Evolutionary conservation across 2,113 vertebrate species (phyloP).

Genomic region (Aix galericulata): DNA sequence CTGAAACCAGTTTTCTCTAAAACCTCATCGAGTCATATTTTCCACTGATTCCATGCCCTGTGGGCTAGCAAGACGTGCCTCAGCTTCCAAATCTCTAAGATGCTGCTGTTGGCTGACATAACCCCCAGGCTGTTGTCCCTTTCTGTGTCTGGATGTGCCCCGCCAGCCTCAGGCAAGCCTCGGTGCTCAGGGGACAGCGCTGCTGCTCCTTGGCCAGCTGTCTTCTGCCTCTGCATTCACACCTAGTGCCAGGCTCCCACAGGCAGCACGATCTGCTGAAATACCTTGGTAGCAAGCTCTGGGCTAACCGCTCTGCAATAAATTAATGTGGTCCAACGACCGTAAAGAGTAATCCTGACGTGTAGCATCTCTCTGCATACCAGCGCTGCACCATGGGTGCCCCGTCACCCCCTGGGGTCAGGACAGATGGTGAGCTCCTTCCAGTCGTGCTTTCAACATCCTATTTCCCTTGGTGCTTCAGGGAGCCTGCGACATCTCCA

Average conservation of each 20-base stretch:
- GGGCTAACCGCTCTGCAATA: neutral
- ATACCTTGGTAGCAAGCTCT: neutral
- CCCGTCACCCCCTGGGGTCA: neutral
- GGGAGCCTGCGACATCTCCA: neutral
- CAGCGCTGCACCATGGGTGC: neutral
- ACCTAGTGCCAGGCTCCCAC: neutral
- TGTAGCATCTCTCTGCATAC: rapidly evolving
- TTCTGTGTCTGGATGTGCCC: neutral
- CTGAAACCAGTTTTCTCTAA: neutral
- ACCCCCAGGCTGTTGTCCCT: neutral
- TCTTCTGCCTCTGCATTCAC: neutral
- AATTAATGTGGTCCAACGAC: neutral
- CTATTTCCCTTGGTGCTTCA: neutral
- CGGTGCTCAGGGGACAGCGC: rapidly evolving
- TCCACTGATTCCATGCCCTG: neutral
- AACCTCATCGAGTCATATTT: neutral
- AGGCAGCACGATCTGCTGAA: neutral
- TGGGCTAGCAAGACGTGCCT: neutral
- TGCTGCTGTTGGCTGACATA: neutral
- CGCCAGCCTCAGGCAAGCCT: neutral
- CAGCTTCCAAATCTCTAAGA: neutral
- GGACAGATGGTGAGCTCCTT: neutral
- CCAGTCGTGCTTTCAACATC: neutral
- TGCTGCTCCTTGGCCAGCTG: neutral
- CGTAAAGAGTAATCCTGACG: neutral